Base-by-base conservation (phyloP, 2,888 invertebrate species). In the Drosophila borborema region DNA sequence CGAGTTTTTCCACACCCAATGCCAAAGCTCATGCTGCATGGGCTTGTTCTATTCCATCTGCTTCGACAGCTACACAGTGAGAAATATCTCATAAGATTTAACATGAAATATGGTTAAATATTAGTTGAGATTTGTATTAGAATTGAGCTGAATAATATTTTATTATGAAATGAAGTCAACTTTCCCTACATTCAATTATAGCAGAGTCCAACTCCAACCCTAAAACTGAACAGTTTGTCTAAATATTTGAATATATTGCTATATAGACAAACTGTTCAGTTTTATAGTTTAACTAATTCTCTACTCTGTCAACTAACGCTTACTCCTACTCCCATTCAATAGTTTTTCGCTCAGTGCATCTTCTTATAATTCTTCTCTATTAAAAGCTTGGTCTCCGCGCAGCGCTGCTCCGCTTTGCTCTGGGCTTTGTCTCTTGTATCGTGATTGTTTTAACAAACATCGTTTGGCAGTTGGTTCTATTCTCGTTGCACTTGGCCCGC, bases 1-100 rank as follows among this genome's bases (percentile, higher is more conserved):
- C 89, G 85, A 46, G 9, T 89, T 85, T 84, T 79, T 65, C 67
- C 77, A 62, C 80, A 66, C 70, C 67, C 77, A 74, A 66, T 48
- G 51, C 45, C 58, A 9, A 18, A 55, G 66, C 40, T 48, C 34
- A 34, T 23, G 18, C 34, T 41, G 18, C 60, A 41, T 40, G 6
- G 20, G 41, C 41, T 51, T 34, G 31, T 31, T 51, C 18, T 31
- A 6, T 2, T 18, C 12, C 49, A 34, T 34, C 49, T 34, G 18
- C 18, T 34, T 34, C 49, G 31, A 46, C 46, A 51, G 49, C 12
- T 51, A 16, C 49, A 34, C 49, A 18, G 49, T 12, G 49, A 16
- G 18, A 51, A 51, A 12, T 49, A 12, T 18, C 49, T 3, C 12
- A 7, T 16, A 16, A 23, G 12, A 8, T 46, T 8, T 6, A 6